Evolutionary conservation across 1,140 invertebrate genomes (phyloP).

Genomic region (Rhyzopertha dominica): DNA sequence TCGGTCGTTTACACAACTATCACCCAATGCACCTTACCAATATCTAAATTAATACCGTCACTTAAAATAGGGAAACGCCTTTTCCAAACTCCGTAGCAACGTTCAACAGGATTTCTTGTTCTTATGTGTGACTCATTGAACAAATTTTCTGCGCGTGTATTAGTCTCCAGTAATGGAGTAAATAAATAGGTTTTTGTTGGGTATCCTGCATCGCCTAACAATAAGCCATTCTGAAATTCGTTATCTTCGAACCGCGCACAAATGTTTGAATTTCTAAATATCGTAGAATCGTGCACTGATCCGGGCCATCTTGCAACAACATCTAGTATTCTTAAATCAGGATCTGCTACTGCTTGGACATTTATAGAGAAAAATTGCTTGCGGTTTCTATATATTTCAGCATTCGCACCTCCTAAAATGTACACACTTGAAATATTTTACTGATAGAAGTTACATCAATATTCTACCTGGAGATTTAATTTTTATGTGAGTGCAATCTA

Average conservation of each 20-base stretch:
- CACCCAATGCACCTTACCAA: no score
- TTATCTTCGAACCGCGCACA: no score
- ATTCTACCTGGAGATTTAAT: no score
- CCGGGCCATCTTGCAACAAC: slow-evolving; percentile 8
- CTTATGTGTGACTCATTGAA: slow-evolving; percentile 33
- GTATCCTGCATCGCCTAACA: slow-evolving; percentile 19
- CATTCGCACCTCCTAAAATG: slow-evolving; percentile 6
- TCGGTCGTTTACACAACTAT: no score
- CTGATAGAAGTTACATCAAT: no score
- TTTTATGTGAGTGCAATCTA: no score
- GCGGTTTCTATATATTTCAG: slow-evolving; percentile 3
- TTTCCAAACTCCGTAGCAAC: slow-evolving; percentile 43
- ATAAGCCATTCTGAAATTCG: slow-evolving; percentile 1
- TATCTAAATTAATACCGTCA: no score
- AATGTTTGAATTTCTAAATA: not conserved
- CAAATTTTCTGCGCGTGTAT: slow-evolving; percentile 13
- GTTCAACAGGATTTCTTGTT: slow-evolving; percentile 44
- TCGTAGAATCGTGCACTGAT: not conserved
- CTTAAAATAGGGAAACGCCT: slow-evolving; percentile 41
- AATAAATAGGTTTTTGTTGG: slow-evolving; percentile 12
- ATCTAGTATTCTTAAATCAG: slow-evolving; percentile 5
- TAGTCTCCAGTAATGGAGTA: slow-evolving; percentile 9
- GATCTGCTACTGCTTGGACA: slow-evolving; percentile 2
- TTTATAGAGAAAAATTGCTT: slow-evolving; percentile 7
- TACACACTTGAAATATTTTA: no score